Base-by-base conservation (phyloP, 2,113 vertebrate genomes). In the Phaethornis superciliosus region DNA sequence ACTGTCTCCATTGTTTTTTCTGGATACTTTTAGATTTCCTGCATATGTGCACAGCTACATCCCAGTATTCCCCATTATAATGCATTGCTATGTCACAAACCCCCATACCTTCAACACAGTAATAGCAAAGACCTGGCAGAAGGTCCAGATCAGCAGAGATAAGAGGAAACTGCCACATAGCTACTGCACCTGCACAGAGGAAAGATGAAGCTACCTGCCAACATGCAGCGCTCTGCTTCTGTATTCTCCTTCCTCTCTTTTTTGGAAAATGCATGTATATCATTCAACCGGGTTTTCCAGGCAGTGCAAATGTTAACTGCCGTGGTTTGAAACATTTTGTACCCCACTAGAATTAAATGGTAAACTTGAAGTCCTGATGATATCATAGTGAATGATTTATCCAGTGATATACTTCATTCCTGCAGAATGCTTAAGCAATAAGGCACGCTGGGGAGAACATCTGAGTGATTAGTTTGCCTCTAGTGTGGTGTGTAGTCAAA, bases 351-450 rank as follows among this genome's bases (percentile, higher is more conserved):
- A 81, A 95, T 33, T n/a, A 88, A 93, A 79, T 52, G 75, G 78
- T 68, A 97, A 90, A 81, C 69, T 91, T 52, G 82, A 63, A 81
- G 90, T 91, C 72, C 88, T 91, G 85, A 78, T 71, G 59, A 47
- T 89, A 95, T 90, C 33, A 33, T 49, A 65, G 93, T 96, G 85
- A 95, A 92, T 96, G 76, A 96, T 95, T 96, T 96, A 96, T 96
- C 88, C 27, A 0, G 81, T 27, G 2, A 87, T 90, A 92, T 7
- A 60, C 44, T 51, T 32, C 96, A 94, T 95, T 96, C 91, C 85
- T 95, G 37, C 62, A 3, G 62, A 1, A 58, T 69, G 64, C 88
- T 91, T 92, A 44, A 85, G 91, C 92, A 95, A 52, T 35, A 71
- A 75, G 22, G 72, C 94, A 85, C 14, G 3, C 78, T 33, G 55